Evolutionary conservation across 2,888 invertebrate species (phyloP).

Genomic region (Bursaphelenchus okinawaensis): DNA sequence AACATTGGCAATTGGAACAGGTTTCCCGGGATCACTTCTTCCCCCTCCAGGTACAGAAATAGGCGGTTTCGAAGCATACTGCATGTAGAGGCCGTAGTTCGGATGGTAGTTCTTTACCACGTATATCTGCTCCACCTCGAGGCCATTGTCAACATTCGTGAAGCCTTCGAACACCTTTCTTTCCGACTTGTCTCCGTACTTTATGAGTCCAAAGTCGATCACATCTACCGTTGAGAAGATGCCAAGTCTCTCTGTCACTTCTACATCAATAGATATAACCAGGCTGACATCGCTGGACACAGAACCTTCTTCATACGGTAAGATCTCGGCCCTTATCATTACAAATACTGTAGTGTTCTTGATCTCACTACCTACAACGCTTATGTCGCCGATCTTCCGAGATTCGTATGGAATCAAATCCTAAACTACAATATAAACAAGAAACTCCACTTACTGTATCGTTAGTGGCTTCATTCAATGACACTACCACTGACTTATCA

Average conservation of each 20-base stretch:
- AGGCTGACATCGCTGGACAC: neutral
- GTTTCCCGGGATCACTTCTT: conserved; percentile 25
- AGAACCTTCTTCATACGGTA: neutral
- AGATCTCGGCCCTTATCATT: conserved; percentile 24
- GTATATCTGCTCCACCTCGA: conserved; percentile 64
- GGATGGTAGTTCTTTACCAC: conserved; percentile 39
- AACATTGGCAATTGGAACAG: conserved; percentile 44
- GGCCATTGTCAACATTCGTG: conserved; percentile 68
- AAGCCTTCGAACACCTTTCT: conserved; percentile 64
- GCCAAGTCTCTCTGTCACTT: conserved; percentile 62
- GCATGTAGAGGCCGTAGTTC: conserved; percentile 41
- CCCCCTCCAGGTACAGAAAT: conserved; percentile 35
- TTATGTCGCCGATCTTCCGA: conserved; percentile 79
- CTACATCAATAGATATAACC: conserved; percentile 18
- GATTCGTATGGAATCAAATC: conserved; percentile 80
- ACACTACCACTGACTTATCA: neutral
- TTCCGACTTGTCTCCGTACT: conserved; percentile 68
- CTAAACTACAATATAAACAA: conserved; percentile 46
- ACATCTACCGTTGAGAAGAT: conserved; percentile 73
- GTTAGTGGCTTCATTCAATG: neutral
- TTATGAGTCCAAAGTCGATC: conserved; percentile 77
- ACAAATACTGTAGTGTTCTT: conserved; percentile 46
- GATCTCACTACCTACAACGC: conserved; percentile 64
- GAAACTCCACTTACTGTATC: neutral
- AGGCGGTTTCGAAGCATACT: conserved; percentile 50